Conservation (phyloP, 2,113 vertebrate genomes). For the Delphinapterus leucas region DNA sequence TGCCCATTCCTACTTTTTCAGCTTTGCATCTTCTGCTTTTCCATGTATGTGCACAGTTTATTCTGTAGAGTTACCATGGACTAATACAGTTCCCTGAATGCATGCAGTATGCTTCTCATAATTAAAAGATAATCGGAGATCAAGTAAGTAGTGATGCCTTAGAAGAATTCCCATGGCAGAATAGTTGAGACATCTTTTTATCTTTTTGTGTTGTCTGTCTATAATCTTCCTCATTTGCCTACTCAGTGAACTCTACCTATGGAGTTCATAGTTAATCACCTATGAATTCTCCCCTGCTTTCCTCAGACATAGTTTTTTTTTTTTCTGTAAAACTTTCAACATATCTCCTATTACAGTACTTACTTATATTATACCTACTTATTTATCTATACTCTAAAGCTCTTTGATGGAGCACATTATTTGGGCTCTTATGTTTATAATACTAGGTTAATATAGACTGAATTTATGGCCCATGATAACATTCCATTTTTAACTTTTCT, state of each 20-base stretch:
- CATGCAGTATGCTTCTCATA: constrained; percentile 1
- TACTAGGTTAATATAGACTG: neutral
- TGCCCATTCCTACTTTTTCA: neutral
- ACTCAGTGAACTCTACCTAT: neutral
- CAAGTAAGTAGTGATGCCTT: neutral
- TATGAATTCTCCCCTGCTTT: neutral
- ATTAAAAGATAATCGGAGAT: neutral
- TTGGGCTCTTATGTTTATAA: neutral
- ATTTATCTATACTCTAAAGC: neutral
- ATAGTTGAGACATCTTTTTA: neutral
- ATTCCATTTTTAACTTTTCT: neutral
- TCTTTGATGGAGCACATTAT: neutral
- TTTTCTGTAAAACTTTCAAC: neutral
- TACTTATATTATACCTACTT: neutral
- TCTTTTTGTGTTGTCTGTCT: neutral
- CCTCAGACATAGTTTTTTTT: neutral
- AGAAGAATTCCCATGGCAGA: neutral
- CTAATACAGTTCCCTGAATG: neutral
- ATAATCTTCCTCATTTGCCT: neutral
- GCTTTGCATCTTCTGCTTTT: neutral
- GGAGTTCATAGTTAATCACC: neutral
- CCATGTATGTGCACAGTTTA: neutral
- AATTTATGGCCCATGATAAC: neutral
- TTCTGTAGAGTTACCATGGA: neutral
- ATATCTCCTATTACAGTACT: neutral